Percentiles rank a stretch among this genome's conserved stretches.
Conservation (phyloP, 2,113 vertebrate genomes). For the Rhineura floridana region DNA sequence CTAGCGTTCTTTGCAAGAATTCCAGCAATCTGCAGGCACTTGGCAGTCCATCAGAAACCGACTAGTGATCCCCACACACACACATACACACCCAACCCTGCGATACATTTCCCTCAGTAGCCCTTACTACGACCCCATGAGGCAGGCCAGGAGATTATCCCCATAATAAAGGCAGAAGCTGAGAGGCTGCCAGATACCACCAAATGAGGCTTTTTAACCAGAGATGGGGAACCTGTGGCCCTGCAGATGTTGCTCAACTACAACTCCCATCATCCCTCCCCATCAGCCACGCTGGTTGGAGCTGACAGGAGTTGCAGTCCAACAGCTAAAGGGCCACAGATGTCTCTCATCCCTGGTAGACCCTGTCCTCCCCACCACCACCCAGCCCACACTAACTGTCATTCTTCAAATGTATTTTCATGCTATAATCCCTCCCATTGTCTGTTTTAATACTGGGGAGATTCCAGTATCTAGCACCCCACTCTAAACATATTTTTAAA, state of each 20-base stretch:
- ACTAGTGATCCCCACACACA: not conserved
- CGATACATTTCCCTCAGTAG: not conserved
- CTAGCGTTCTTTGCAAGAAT: not conserved
- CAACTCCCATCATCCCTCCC: too few relatives aligned
- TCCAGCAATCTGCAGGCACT: not conserved
- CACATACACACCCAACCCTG: not conserved
- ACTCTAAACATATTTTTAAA: not conserved
- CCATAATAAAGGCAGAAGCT: not conserved
- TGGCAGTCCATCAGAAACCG: too few relatives aligned
- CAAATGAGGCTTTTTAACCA: not conserved
- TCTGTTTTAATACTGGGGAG: not conserved
- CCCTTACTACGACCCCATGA: not conserved
- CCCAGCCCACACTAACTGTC: not conserved
- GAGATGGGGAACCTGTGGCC: too few relatives aligned
- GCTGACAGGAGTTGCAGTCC: too few relatives aligned
- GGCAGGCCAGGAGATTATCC: not conserved
- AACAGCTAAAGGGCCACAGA: too few relatives aligned
- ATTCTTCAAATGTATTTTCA: not conserved
- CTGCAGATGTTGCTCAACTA: too few relatives aligned
- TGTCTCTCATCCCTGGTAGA: not conserved
- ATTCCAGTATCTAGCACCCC: not conserved
- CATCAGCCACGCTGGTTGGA: too few relatives aligned
- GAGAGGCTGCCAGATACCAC: too few relatives aligned
- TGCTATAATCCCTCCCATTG: not conserved
- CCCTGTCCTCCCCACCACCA: not conserved